phyloP scores from a whole-genome alignment of 2,888 invertebrate species.

The Plusia festucae region DNA sequence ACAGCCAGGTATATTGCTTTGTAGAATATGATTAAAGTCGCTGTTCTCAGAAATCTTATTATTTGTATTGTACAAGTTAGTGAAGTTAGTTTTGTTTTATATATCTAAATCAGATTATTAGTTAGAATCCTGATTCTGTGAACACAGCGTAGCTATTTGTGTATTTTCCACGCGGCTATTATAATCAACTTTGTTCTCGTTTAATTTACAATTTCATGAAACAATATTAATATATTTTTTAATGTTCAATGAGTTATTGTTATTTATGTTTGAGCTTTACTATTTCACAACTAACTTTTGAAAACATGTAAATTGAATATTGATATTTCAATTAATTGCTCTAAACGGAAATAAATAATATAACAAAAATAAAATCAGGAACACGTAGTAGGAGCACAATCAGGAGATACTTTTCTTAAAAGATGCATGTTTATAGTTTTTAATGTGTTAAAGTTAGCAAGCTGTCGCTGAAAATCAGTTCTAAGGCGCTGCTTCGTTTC shows the following conservation, averaged over 20 bases:
- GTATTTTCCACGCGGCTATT: not conserved
- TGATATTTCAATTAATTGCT: not conserved
- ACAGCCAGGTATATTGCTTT: not conserved
- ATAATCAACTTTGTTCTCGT: constrained; percentile 1
- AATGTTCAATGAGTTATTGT: constrained; percentile 1
- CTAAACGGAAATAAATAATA: not conserved
- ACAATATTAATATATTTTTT: constrained; percentile 2
- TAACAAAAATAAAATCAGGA: too few species aligned
- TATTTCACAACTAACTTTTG: not conserved
- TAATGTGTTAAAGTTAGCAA: too few species aligned
- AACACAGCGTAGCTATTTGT: not conserved
- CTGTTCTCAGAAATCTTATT: not conserved
- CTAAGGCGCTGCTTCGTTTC: too few species aligned
- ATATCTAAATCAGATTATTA: not conserved
- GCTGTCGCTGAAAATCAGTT: too few species aligned
- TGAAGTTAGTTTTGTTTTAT: not conserved
- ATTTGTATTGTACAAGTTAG: not conserved
- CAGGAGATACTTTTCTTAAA: too few species aligned
- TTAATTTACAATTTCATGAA: constrained; percentile 4
- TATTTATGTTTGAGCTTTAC: not conserved
- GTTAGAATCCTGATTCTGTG: not conserved
- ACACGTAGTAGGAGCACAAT: too few species aligned
- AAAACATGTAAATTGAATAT: not conserved
- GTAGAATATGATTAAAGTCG: not conserved
- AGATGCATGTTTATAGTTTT: too few species aligned